Percentiles rank a stretch among this genome's conserved stretches.
Conservation (phyloP, 1,140 invertebrate genomes). For the Choristoneura fumiferana region DNA sequence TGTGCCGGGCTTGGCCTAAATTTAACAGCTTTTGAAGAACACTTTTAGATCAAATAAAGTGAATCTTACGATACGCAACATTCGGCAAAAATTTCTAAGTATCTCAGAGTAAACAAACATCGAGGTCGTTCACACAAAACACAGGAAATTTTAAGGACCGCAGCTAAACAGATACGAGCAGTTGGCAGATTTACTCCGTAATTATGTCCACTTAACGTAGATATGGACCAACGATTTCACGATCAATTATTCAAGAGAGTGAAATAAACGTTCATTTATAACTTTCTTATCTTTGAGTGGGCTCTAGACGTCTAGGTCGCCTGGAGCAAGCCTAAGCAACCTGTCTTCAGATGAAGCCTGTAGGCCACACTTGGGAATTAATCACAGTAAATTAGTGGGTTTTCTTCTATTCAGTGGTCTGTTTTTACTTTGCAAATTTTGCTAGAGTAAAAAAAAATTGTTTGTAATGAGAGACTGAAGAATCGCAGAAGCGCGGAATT, state of each 20-base stretch:
- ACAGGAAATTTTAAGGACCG: too few species aligned
- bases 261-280: slow-evolving; percentile 13
- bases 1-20: too few species aligned
- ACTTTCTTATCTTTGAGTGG: slow-evolving; percentile 2
- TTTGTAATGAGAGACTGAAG: too few species aligned
- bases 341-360: slow-evolving; percentile 19
- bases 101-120: too few species aligned
- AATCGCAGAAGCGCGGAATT: too few species aligned
- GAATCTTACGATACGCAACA: too few species aligned
- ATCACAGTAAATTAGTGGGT: slow-evolving; percentile 42
- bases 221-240: slow-evolving; percentile 10
- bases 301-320: background rate
- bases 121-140: too few species aligned
- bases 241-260: slow-evolving; percentile 6
- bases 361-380: slow-evolving; percentile 40
- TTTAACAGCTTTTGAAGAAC: too few species aligned
- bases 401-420: slow-evolving; percentile 33
- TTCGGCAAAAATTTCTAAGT: too few species aligned
- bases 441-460: too few species aligned
- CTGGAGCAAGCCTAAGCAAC: slow-evolving; percentile 24
- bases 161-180: background rate
- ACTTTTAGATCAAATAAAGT: too few species aligned
- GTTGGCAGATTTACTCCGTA: background rate
- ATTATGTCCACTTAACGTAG: slow-evolving; percentile 14
- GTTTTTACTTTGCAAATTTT: background rate